Evolutionary conservation across 2,797 vertebrate species (phyloP).

Genomic region (Eulemur coronatus): DNA sequence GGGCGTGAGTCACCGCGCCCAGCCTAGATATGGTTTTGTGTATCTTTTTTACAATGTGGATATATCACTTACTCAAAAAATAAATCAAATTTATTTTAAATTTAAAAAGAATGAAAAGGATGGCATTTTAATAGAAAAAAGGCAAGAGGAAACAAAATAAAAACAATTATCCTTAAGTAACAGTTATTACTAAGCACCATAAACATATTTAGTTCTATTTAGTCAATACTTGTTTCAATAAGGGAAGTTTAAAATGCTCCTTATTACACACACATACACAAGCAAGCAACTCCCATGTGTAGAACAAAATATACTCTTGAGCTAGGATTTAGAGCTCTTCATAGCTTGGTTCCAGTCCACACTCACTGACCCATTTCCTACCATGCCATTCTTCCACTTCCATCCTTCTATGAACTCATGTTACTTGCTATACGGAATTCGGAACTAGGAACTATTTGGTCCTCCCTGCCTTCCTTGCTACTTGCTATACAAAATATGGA

Average conservation of each 20-base stretch:
- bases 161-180: slow-evolving; percentile 24
- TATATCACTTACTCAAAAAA: not conserved
- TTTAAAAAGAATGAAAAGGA: not conserved
- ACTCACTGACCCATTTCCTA: not conserved
- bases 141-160: not conserved
- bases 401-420: not conserved
- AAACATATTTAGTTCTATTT: not conserved
- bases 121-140: not conserved
- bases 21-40: not conserved
- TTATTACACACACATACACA: not conserved
- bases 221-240: not conserved
- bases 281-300: not conserved
- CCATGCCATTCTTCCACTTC: not conserved
- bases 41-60: not conserved
- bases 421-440: not conserved
- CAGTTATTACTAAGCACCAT: not conserved
- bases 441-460: not conserved
- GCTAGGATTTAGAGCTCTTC: not conserved
- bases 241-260: not conserved
- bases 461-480: not conserved
- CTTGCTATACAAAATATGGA: not conserved
- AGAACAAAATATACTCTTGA: not conserved
- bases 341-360: not conserved
- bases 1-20: no score
- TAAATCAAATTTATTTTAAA: not conserved